Base-by-base conservation (phyloP, 2,797 vertebrate species). In the Knipowitschia caucasica region DNA sequence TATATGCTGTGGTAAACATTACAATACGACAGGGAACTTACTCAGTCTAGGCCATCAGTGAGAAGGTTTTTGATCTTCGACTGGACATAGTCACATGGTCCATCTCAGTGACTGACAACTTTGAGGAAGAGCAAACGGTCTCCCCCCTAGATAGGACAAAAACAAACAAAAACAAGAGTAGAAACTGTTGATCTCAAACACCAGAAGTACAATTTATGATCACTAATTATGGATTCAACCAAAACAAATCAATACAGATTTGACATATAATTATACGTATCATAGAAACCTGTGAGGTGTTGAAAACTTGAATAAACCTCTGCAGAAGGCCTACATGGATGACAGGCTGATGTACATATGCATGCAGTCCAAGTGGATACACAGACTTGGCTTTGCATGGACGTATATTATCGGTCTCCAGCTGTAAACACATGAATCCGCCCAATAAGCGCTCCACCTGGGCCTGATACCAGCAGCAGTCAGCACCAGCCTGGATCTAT, bases 41-140 rank as follows among this genome's bases (percentile, higher is more conserved):
- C 94, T 91, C 86, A 90, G 90, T 86, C 88, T 91, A 93, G 87
- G 96, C 95, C 94, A 96, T 97, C 44, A 89, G 92, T 89, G 89
- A 91, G 68, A 86, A 90, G 78, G 86, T 83, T 82, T 81, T 78
- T 81, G 77, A 84, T 80, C 87, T 89, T 92, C 84, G 90, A 74
- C 78, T 67, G 90, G 91, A 89, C 69, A 80, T 90, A 87, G 82
- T 85, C 73, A 88, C 78, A 63, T 75, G 81, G 69, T 79, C 65
- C 69, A 84, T 86, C 71, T 85, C 77, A 73, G 90, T 86, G 78
- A 84, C 82, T 57, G 82, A 77, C 85, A 72, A 88, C 86, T 87
- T 71, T 71, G 83, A 77, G 81, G 79, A 57, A 80, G 73, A 34
- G 74, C 60, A 53, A 58, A 74, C 69, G 63, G 83, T 87, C 86